These are phyloP conservation scores for Sarcoramphus papa DNA, from an alignment of 2,797 vertebrate species.

Conservation along the genomic window DNA sequence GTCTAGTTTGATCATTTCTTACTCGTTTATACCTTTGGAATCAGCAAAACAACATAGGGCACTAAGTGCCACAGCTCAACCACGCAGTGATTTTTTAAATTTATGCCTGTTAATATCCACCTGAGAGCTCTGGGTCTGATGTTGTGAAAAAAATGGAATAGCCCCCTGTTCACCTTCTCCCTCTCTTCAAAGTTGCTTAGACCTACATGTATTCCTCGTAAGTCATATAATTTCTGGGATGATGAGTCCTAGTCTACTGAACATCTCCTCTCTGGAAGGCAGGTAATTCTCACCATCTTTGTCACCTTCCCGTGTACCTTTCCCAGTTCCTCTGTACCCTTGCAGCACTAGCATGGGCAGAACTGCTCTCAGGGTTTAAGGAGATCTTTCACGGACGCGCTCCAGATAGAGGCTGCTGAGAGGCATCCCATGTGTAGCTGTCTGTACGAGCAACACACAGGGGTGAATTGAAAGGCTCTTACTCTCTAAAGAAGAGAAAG, in stretches of 20 bases:
- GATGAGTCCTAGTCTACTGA: background rate
- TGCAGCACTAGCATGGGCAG: background rate
- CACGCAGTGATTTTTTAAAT: background rate
- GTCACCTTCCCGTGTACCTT: background rate
- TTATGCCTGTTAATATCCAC: background rate
- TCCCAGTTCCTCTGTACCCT: background rate
- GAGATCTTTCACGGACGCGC: fast-evolving
- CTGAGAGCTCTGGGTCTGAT: background rate
- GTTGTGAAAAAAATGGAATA: background rate
- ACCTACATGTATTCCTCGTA: background rate
- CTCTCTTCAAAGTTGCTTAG: background rate
- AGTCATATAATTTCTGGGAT: background rate
- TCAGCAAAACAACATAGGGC: background rate
- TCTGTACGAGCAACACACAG: background rate
- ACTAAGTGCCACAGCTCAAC: background rate
- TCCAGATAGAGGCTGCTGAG: background rate
- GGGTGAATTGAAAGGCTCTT: background rate
- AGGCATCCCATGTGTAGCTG: background rate
- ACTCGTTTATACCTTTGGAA: background rate
- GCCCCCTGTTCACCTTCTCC: background rate
- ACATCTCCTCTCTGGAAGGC: background rate
- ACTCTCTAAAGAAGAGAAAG: background rate
- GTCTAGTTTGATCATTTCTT: background rate
- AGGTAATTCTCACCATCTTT: background rate
- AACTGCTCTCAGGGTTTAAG: background rate